Base-by-base conservation (phyloP, 1,140 invertebrate species). In the Aphelenchoides avenae region DNA sequence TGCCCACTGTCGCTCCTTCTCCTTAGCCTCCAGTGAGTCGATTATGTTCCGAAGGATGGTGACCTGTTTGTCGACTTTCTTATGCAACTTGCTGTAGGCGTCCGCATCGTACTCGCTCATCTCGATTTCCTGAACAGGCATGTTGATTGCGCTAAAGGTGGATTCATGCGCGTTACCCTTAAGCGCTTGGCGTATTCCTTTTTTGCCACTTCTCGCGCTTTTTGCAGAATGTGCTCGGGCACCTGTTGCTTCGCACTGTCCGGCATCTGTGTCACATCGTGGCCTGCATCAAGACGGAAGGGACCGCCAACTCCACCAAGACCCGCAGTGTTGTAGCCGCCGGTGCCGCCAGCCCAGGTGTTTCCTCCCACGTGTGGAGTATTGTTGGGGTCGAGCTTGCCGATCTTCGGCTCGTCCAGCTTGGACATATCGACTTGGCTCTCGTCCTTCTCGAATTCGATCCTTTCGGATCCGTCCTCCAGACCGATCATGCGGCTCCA, bases 21-120 rank as follows among this genome's bases (percentile, higher is more conserved):
- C 87, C 80, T 91, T 91, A 0, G 91, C 89, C 81, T 95, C 87
- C 27, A 77, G 56, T 15, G 59, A 58, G 20, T 67, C 72, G 54
- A 87, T 83, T 0, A 84, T 81, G 29, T 82, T 75, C 27, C 85
- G 71, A 18, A 55, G 26, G 39, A 33, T 78, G 64, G 82, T 80
- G 56, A 89, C 86, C 80, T 89, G 86, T 55, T 83, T 85, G 11
- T 84, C 79, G 13, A 94, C 89, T 33, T 87, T 85, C 39, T 81
- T 80, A 33, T 85, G 84, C 76, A 89, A 91, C 73, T 87, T 84
- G 20, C 85, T 84, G 73, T 96, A 97, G 1, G 91, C 70, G 37
- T 86, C 83, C 30, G 89, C 88, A 79, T 97, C 92, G 77, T 89
- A 89, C 69, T 89, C 86, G 68, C 87, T 90, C 92, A 97, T 96